A percentile compares a stretch with the other conserved stretches of the same genome.
phyloP scores from a whole-genome alignment of 2,797 vertebrate species.

The Zalophus californianus region DNA sequence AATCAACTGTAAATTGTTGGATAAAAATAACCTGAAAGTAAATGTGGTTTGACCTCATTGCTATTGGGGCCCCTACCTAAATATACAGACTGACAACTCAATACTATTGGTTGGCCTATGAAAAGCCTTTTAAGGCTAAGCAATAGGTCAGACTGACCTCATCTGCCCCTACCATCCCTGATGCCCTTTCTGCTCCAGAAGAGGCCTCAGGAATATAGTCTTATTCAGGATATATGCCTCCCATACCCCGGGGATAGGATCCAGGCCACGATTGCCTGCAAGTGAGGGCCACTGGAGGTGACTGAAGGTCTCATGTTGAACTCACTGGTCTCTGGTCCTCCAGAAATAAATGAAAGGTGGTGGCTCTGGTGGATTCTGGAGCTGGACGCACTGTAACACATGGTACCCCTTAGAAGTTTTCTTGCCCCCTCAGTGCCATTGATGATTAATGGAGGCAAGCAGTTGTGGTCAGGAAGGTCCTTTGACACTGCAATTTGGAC shows the following conservation, averaged over 20 bases:
- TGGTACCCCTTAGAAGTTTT: neutral
- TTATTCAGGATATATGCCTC: neutral
- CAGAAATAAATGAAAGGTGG: neutral
- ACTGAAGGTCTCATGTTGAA: neutral
- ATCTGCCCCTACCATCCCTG: neutral
- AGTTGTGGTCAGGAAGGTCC: neutral
- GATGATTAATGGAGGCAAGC: neutral
- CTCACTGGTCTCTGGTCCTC: neutral
- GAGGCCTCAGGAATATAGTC: too few relatives aligned
- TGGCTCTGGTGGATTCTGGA: neutral
- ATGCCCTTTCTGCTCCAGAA: neutral
- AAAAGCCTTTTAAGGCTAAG: neutral
- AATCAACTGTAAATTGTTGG: neutral
- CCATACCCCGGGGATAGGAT: neutral
- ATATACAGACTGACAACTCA: neutral
- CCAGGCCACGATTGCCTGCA: neutral
- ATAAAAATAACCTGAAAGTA: neutral
- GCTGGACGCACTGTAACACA: too few relatives aligned
- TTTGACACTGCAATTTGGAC: neutral
- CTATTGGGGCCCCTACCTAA: neutral
- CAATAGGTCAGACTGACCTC: neutral
- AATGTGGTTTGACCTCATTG: neutral
- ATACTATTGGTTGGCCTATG: too few relatives aligned
- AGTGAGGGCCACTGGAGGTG: neutral
- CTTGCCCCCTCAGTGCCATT: neutral